phyloP scores from a whole-genome alignment of 2,888 invertebrate genomes.

The Rhopalosiphum nymphaeae region DNA sequence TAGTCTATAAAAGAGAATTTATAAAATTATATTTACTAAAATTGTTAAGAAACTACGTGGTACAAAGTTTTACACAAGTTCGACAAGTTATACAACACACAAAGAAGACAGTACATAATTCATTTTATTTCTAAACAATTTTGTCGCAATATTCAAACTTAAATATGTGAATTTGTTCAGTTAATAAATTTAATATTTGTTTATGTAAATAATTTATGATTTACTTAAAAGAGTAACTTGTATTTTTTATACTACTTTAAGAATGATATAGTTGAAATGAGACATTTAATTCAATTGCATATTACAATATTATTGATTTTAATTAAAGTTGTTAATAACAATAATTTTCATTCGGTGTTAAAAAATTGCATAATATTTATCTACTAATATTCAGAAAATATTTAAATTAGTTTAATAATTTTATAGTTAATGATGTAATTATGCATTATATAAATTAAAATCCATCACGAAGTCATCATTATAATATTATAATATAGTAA shows the following conservation, averaged over 20 bases:
- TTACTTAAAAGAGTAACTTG: background rate
- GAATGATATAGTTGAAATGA: background rate
- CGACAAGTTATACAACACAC: background rate
- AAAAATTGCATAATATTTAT: background rate
- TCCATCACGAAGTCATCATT: background rate
- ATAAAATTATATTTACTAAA: conserved; percentile 30
- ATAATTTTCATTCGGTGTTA: background rate
- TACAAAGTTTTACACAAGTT: background rate
- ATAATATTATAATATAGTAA: background rate
- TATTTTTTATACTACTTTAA: background rate
- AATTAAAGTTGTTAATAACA: background rate
- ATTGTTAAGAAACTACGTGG: conserved; percentile 22
- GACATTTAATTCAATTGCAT: background rate
- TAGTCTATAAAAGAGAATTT: conserved; percentile 5
- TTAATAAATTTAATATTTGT: background rate
- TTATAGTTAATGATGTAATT: background rate
- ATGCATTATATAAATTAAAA: background rate
- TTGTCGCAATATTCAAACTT: background rate
- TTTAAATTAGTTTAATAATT: background rate
- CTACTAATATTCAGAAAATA: background rate
- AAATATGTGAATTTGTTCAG: background rate
- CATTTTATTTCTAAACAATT: background rate
- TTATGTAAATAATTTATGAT: background rate
- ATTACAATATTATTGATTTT: background rate
- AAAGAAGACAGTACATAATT: background rate